Percentiles rank a stretch among this genome's conserved stretches.
phyloP scores from a whole-genome alignment of 1,140 invertebrate genomes.

The Drosophila littoralis region DNA sequence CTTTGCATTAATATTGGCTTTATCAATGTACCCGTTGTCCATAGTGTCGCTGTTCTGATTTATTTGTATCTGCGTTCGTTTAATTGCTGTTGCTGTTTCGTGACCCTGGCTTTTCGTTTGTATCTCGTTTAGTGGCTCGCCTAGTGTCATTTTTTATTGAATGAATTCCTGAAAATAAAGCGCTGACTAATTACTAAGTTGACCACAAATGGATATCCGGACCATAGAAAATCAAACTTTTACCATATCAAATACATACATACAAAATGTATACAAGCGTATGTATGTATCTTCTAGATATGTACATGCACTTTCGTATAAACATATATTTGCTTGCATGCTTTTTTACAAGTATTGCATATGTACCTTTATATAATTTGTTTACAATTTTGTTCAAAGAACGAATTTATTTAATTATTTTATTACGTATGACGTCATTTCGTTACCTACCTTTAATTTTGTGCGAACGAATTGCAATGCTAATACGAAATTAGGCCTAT shows the following conservation, averaged over 20 bases:
- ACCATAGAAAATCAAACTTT: background rate
- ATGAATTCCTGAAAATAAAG: conserved; percentile 27
- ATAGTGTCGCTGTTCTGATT: conserved; percentile 17
- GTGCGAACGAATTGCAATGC: conserved; percentile 11
- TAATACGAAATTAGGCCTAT: background rate
- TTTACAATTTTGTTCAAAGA: background rate
- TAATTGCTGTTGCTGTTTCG: conserved; percentile 22
- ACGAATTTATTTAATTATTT: background rate
- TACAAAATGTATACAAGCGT: background rate
- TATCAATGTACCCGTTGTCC: conserved; percentile 40
- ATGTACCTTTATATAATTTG: background rate
- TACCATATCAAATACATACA: background rate
- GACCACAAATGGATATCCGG: background rate
- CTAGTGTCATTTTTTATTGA: conserved; percentile 55
- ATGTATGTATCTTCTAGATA: background rate
- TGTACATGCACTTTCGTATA: background rate
- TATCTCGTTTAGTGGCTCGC: conserved; percentile 42
- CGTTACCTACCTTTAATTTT: conserved; percentile 28
- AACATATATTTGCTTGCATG: background rate
- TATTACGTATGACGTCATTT: conserved; percentile 33
- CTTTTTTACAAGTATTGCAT: background rate
- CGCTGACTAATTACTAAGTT: background rate
- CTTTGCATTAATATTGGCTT: conserved; percentile 42
- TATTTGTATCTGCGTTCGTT: background rate
- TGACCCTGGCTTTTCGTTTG: conserved; percentile 14